Evolutionary conservation across 2,888 invertebrate species (phyloP).

Genomic region (Ceriagrion tenellum): DNA sequence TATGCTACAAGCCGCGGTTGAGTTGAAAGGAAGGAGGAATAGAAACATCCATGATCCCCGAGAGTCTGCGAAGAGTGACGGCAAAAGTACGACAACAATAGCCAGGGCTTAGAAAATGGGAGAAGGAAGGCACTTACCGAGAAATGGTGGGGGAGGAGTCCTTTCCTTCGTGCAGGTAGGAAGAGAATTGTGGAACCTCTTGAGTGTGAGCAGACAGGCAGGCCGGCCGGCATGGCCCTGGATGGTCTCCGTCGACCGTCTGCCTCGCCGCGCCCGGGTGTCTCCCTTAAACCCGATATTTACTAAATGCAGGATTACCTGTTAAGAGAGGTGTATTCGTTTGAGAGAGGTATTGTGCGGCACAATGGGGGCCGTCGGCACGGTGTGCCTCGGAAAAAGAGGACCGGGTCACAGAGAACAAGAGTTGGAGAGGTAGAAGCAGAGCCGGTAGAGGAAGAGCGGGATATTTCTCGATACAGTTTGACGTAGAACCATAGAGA

Average conservation of each 20-base stretch:
- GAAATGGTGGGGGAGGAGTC: background rate
- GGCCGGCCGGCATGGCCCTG: too few relatives aligned
- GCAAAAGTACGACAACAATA: background rate
- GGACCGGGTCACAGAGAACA: too few relatives aligned
- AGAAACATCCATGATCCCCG: slow-evolving; percentile 11
- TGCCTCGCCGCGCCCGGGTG: background rate
- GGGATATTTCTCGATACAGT: too few relatives aligned
- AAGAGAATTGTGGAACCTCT: background rate
- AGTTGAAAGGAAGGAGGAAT: background rate
- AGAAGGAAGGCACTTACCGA: background rate
- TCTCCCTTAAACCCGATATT: slow-evolving; percentile 12
- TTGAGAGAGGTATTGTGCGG: background rate
- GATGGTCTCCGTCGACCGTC: background rate
- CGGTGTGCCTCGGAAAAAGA: too few relatives aligned
- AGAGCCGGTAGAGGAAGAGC: too few relatives aligned
- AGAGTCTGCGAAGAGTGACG: background rate
- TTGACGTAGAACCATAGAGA: too few relatives aligned
- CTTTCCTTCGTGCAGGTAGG: background rate
- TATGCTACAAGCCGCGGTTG: background rate
- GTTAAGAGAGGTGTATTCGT: background rate
- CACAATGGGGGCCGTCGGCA: too few relatives aligned
- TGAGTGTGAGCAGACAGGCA: background rate
- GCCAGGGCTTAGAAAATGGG: background rate
- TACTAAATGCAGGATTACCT: background rate
- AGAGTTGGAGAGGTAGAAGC: too few relatives aligned